Percentiles rank a stretch among this genome's conserved stretches.
Evolutionary conservation across 1,140 invertebrate genomes (phyloP).

Genomic region (Leptopilina boulardi): DNA sequence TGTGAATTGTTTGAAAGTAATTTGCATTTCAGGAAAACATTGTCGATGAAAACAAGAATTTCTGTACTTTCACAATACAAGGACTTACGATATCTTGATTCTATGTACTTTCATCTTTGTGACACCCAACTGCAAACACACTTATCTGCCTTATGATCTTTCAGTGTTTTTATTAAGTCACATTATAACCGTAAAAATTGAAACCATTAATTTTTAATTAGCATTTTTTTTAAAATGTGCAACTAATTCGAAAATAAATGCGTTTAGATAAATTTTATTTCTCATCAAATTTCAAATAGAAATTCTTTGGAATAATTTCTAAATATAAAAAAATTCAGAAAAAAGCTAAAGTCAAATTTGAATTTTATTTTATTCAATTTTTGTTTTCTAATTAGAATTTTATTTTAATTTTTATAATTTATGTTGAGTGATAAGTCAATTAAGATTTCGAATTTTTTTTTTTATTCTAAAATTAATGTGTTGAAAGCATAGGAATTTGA

Average conservation of each 20-base stretch:
- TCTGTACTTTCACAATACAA: conserved; percentile 28
- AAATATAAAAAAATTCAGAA: too few relatives aligned
- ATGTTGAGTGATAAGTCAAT: too few relatives aligned
- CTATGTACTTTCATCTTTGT: conserved; percentile 23
- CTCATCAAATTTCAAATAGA: too few relatives aligned
- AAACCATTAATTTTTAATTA: not conserved
- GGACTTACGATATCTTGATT: conserved; percentile 17
- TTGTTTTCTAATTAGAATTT: too few relatives aligned
- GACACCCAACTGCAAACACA: conserved; percentile 14
- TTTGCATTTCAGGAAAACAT: conserved; percentile 17
- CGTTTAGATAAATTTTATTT: too few relatives aligned
- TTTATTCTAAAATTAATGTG: too few relatives aligned
- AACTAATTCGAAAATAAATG: not conserved
- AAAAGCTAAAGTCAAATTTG: too few relatives aligned
- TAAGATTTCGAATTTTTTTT: too few relatives aligned
- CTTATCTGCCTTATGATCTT: conserved; percentile 26
- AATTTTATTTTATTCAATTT: too few relatives aligned
- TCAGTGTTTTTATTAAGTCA: not conserved
- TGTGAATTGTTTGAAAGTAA: not conserved
- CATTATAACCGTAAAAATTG: not conserved
- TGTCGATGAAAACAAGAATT: conserved; percentile 20
- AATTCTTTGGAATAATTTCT: too few relatives aligned
- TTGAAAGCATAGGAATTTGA: too few relatives aligned
- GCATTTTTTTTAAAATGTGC: not conserved
- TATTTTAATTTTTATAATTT: too few relatives aligned